Conservation (phyloP, 2,888 invertebrate species). For the Aphelenchoides bicaudatus region DNA sequence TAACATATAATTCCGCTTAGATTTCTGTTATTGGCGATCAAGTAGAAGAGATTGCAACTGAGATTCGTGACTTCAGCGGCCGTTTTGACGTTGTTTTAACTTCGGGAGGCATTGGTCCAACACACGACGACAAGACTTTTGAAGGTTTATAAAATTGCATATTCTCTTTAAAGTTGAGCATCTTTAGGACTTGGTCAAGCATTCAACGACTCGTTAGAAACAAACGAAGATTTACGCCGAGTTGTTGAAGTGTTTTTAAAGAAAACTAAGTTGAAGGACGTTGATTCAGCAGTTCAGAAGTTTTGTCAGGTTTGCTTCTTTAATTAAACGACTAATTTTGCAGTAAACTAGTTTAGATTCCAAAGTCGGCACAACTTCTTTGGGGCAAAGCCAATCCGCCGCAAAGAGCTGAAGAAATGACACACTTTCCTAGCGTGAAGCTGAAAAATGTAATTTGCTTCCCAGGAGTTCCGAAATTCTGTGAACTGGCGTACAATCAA, state of each 20-base stretch:
- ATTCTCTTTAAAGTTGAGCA: not conserved
- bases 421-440: conserved; percentile 65
- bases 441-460: conserved; percentile 71
- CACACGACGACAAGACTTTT: conserved; percentile 75
- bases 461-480: conserved; percentile 70
- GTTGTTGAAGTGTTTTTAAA: conserved; percentile 61
- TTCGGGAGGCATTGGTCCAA: conserved; percentile 75
- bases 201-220: conserved; percentile 61
- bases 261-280: conserved; percentile 59
- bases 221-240: conserved; percentile 62
- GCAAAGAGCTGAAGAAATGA: conserved; percentile 59
- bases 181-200: conserved; percentile 63
- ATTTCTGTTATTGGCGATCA: too few relatives aligned
- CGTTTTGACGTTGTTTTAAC: conserved; percentile 65
- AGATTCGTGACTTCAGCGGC: too few relatives aligned
- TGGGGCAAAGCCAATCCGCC: conserved; percentile 64
- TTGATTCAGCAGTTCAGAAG: conserved; percentile 56
- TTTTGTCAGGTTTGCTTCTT: conserved; percentile 31
- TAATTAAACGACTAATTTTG: too few relatives aligned
- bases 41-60: too few relatives aligned
- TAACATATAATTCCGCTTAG: too few relatives aligned
- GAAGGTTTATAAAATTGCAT: conserved; percentile 66
- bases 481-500: conserved; percentile 63
- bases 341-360: conserved; percentile 59
- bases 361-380: conserved; percentile 63